Evolutionary conservation across 30 jellyfish, hydroid and myxozoan genomes (phyloP), one percentile per base, ranked within the genome.

Genomic region (Phacellophora camtschatica): DNA sequence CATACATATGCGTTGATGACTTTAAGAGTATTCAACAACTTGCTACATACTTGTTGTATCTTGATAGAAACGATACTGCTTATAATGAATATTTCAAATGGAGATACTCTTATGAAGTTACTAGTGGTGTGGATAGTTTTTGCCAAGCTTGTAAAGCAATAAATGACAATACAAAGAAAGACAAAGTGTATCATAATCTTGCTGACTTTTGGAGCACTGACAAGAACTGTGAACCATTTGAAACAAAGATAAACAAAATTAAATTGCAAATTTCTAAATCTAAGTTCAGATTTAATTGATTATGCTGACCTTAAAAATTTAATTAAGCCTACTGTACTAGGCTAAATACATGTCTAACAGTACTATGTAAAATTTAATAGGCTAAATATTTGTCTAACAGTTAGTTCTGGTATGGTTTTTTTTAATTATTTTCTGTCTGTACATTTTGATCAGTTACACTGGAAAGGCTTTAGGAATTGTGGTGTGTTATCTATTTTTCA

Each of bases 1-100:
- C 99, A 36, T 93, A 84, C 64, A 93, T 93, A 29, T 95, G 87
- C 82, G 96, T 81, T 23, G 35, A 81, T 24, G 69, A 74, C 16
- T 93, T 86, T 76, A 34, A 77, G 13, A 87, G 95, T 25, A 81
- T 86, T 22, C 43, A 87, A 50, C 71, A 74, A 35, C 77, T 93
- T 20, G 97, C 97, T 11, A 65, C 74, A 5, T 81, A 93, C 46
- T 67, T 93, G 66, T 57, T 18, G n/a, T 86, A 51, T 64, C 58
- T 93, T 58, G 96, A 87, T 71, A 46, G 71, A n/a, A 82, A 93
- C 74, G 88, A 84, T 34, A 71, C 88, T 11, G 96, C 94, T n/a
- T 93, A 93, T 55, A 93, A 93, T 75, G 77, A 74, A 62, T 93
- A 86, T 76, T 93, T 93, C 53, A 71, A 81, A 42, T 93, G 99